phyloP scores from a whole-genome alignment of 2,113 vertebrate genomes.

The Anguilla japonica region DNA sequence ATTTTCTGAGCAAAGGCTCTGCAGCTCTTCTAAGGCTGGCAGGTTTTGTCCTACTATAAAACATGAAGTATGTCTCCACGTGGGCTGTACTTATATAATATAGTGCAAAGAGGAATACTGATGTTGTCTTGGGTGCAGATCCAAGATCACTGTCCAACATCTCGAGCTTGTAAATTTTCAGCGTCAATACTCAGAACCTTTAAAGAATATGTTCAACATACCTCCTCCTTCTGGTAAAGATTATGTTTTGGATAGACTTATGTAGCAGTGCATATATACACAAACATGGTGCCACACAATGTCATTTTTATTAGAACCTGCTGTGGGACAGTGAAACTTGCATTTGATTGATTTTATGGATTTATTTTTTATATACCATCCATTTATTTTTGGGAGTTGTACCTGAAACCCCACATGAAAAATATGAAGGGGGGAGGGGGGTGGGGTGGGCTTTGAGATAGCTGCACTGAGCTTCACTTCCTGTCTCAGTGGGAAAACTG shows the following conservation, averaged over 20 bases:
- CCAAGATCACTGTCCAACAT: background rate
- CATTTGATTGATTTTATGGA: too few species aligned
- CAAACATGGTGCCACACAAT: too few species aligned
- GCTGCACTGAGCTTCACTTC: too few species aligned
- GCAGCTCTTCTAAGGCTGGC: background rate
- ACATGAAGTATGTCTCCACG: background rate
- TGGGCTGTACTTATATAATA: background rate
- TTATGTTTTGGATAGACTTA: background rate
- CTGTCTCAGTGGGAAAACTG: too few species aligned
- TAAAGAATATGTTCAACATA: background rate
- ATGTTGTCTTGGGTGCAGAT: background rate
- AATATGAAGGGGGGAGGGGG: too few species aligned
- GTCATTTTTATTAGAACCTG: too few species aligned
- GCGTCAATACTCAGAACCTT: background rate
- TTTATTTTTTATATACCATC: too few species aligned
- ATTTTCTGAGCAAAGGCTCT: background rate
- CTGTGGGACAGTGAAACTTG: too few species aligned
- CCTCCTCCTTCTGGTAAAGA: too few species aligned
- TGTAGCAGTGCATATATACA: background rate
- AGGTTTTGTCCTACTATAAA: background rate
- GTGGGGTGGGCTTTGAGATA: too few species aligned
- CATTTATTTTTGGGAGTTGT: too few species aligned
- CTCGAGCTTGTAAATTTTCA: background rate
- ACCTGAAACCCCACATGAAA: too few species aligned
- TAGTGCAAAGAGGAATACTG: background rate